Evolutionary conservation across 2,797 vertebrate genomes (phyloP).

Genomic region (Sebastes steindachneri): DNA sequence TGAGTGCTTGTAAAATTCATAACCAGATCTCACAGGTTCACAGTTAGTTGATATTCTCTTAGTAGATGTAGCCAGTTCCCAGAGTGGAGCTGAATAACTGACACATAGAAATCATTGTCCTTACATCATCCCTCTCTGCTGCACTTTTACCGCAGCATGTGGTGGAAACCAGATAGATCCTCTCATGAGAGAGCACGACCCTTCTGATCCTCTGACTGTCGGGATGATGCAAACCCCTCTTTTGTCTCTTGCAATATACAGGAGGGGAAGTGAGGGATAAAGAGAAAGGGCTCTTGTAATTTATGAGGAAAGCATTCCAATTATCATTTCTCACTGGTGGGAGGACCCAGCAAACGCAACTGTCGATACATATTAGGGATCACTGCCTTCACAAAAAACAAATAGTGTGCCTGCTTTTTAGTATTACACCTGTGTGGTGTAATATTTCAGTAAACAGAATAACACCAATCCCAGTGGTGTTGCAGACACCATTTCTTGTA

Average conservation of each 20-base stretch:
- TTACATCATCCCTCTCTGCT: conserved; percentile 51
- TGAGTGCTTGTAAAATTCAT: conserved; percentile 30
- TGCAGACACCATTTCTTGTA: not conserved
- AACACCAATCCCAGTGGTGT: not conserved
- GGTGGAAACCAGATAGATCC: conserved; percentile 33
- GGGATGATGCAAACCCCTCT: conserved; percentile 64
- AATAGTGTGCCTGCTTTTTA: not conserved
- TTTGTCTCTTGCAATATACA: conserved; percentile 66
- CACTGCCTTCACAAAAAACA: not conserved
- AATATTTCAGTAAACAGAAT: not conserved
- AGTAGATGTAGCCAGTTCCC: conserved; percentile 18
- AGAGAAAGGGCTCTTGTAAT: not conserved
- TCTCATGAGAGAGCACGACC: conserved; percentile 25
- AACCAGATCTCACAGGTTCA: not conserved
- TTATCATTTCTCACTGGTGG: conserved; percentile 11
- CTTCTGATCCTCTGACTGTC: conserved; percentile 19
- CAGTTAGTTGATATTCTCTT: conserved; percentile 48
- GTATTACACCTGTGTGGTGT: not conserved
- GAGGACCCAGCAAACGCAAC: not conserved
- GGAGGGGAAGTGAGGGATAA: conserved; percentile 1
- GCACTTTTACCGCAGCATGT: conserved; percentile 21
- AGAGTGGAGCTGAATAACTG: conserved; percentile 26
- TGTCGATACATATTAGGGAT: not conserved
- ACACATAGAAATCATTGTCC: conserved; percentile 34
- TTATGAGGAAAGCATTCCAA: conserved; percentile 17